phyloP scores from a whole-genome alignment of 1,140 invertebrate genomes.

The Euwallacea fornicatus region DNA sequence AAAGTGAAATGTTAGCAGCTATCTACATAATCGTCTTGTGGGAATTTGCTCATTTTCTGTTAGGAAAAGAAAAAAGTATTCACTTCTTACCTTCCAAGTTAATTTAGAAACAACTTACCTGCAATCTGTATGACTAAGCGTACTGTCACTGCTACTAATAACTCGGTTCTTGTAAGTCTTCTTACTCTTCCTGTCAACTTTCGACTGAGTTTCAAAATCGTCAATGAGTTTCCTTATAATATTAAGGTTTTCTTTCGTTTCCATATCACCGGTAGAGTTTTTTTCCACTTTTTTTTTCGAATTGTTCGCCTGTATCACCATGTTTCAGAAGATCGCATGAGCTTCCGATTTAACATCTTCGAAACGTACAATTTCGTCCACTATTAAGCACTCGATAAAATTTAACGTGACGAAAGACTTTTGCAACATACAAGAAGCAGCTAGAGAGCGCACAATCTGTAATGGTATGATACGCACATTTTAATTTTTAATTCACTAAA shows the following conservation, averaged over 20 bases:
- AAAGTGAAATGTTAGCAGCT: too few relatives aligned
- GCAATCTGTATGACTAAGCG: slow-evolving; percentile 27
- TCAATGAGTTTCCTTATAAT: slow-evolving; percentile 49
- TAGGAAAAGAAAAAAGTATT: too few relatives aligned
- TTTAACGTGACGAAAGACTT: too few relatives aligned
- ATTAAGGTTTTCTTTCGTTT: slow-evolving; percentile 45
- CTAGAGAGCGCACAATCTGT: too few relatives aligned
- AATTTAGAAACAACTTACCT: slow-evolving; percentile 23
- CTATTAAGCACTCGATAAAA: too few relatives aligned
- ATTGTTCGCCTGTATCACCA: slow-evolving; percentile 44
- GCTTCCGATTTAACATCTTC: not conserved
- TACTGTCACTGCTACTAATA: slow-evolving; percentile 40
- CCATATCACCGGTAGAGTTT: slow-evolving; percentile 36
- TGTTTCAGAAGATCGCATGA: slow-evolving; percentile 31
- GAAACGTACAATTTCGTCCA: too few relatives aligned
- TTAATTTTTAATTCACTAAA: too few relatives aligned
- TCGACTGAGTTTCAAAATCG: slow-evolving; percentile 43
- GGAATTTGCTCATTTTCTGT: too few relatives aligned
- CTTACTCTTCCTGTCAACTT: slow-evolving; percentile 32
- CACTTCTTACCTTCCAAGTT: too few relatives aligned
- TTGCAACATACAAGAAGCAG: too few relatives aligned
- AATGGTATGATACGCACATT: too few relatives aligned
- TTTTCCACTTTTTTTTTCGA: slow-evolving; percentile 41
- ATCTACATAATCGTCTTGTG: too few relatives aligned
- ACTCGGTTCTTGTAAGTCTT: slow-evolving; percentile 37